These are phyloP conservation scores for Pyrochroa serraticornis DNA, from an alignment of 2,888 invertebrate species.

Conservation along the genomic window DNA sequence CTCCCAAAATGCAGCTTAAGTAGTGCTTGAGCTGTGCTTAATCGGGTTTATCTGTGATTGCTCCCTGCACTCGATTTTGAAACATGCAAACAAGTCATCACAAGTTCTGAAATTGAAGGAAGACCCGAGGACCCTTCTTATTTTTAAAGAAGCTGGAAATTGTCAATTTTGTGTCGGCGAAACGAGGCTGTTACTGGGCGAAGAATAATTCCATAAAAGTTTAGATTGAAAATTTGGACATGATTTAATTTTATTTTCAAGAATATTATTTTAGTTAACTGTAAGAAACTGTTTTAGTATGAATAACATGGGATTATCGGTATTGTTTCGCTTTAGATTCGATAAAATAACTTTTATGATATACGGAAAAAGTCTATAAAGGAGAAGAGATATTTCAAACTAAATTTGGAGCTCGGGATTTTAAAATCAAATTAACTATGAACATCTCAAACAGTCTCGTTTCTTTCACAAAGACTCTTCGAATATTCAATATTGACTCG, in stretches of 20 bases:
- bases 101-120: conserved; percentile 13
- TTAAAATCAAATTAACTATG: conserved; percentile 33
- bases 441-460: conserved; percentile 33
- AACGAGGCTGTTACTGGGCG: conserved; percentile 4
- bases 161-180: conserved; percentile 14
- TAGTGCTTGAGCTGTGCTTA: conserved; percentile 2
- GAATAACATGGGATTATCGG: not conserved
- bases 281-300: not conserved
- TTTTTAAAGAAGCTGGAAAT: conserved; percentile 10
- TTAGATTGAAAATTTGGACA: conserved; percentile 7
- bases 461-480: conserved; percentile 31
- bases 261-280: not conserved
- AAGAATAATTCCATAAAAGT: conserved; percentile 12
- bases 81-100: conserved; percentile 20
- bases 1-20: conserved; percentile 2
- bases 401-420: conserved; percentile 26
- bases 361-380: not conserved
- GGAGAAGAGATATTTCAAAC: conserved; percentile 18
- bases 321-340: conserved; percentile 8
- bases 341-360: conserved; percentile 14
- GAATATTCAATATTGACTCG: conserved; percentile 34
- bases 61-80: conserved; percentile 7
- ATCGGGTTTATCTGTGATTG: conserved; percentile 8
- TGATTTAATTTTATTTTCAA: conserved; percentile 2
- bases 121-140: conserved; percentile 1